Conservation (phyloP, 2,113 vertebrate species). For the Oceanodroma tethys region DNA sequence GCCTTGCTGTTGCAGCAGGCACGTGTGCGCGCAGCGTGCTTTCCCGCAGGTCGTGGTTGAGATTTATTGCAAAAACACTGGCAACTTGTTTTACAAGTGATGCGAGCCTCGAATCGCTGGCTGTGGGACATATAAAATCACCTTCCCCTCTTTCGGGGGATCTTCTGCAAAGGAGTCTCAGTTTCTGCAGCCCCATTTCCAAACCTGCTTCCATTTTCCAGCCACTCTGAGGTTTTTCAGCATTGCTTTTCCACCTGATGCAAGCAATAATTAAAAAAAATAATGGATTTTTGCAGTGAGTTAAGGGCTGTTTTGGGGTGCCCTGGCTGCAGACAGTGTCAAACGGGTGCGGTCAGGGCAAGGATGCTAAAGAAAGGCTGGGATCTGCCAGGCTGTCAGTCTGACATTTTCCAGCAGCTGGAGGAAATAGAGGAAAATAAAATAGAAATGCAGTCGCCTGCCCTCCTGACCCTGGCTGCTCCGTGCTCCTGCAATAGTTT, state of each 20-base stretch:
- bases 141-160: too few species aligned
- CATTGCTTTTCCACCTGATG: not conserved
- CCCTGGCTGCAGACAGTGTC: not conserved
- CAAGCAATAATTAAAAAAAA: not conserved
- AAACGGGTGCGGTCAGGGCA: fast-evolving
- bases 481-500: not conserved
- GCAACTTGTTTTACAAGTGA: not conserved
- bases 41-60: not conserved
- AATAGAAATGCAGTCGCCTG: not conserved
- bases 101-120: fast-evolving
- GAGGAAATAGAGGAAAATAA: not conserved
- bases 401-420: not conserved
- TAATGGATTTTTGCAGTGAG: fast-evolving
- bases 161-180: not conserved
- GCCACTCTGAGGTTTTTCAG: fast-evolving
- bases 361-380: not conserved
- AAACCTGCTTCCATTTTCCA: not conserved
- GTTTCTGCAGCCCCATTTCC: not conserved
- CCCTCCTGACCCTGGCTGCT: not conserved
- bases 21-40: not conserved
- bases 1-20: not conserved
- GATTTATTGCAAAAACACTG: not conserved
- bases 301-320: not conserved
- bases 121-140: not conserved
- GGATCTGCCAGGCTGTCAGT: not conserved